Percentiles rank a stretch among this genome's conserved stretches.
Evolutionary conservation across 2,797 vertebrate genomes (phyloP).

Genomic region (Centroberyx gerrardi): DNA sequence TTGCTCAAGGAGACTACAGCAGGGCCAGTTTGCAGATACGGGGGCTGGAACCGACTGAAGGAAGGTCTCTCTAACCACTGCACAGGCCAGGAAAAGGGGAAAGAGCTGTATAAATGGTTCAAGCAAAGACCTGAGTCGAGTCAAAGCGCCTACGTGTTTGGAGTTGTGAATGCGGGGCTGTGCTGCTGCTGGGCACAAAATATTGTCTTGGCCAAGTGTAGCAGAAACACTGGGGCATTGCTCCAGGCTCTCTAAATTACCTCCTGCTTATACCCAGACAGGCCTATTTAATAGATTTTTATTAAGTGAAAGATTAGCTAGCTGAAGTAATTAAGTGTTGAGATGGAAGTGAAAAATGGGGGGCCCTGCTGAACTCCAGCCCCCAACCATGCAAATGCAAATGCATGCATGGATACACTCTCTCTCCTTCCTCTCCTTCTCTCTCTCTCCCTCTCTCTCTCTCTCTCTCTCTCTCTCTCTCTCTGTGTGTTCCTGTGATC

Average conservation of each 20-base stretch:
- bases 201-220: constrained; percentile 20
- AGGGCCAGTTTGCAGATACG: too few relatives aligned
- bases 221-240: constrained; percentile 34
- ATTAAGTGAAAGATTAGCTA: constrained; percentile 69
- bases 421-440: constrained; percentile 9
- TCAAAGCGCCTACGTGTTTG: constrained; percentile 22
- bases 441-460: constrained; percentile 7
- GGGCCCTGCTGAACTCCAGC: constrained; percentile 27
- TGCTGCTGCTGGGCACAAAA: constrained; percentile 6
- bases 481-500: constrained; percentile 10
- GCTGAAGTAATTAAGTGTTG: constrained; percentile 63
- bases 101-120: constrained; percentile 7
- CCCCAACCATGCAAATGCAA: constrained; percentile 42
- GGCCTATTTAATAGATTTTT: constrained; percentile 60
- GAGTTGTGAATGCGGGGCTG: constrained; percentile 21
- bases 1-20: too few relatives aligned
- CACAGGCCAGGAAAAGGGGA: not conserved
- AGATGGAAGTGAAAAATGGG: constrained; percentile 54
- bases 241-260: constrained; percentile 56
- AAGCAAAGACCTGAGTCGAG: constrained; percentile 15
- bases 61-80: not conserved
- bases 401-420: constrained; percentile 30
- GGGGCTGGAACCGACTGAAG: not conserved
- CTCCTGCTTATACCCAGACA: constrained; percentile 44
- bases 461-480: constrained; percentile 4